These are phyloP conservation scores for Solea senegalensis DNA, from an alignment of 2,113 vertebrate genomes.

Conservation along the genomic window DNA sequence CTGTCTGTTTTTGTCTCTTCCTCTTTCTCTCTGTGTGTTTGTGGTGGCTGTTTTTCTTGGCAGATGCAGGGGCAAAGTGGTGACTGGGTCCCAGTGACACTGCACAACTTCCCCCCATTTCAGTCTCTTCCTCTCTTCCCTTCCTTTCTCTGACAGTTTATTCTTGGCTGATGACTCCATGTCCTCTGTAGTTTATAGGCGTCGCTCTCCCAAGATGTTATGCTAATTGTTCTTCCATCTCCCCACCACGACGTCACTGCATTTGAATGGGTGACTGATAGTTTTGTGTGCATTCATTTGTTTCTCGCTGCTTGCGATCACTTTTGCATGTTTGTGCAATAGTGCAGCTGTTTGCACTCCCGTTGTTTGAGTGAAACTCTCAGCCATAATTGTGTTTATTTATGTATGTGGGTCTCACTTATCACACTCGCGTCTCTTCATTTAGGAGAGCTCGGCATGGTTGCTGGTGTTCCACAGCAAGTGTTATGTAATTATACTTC, in stretches of 20 bases:
- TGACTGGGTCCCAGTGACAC: conserved; percentile 64
- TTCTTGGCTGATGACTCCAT: conserved; percentile 60
- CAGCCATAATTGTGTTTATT: conserved; percentile 23
- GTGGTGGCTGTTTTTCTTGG: conserved; percentile 66
- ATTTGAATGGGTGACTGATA: conserved; percentile 52
- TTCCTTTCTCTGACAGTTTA: conserved; percentile 48
- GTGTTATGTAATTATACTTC: conserved; percentile 75
- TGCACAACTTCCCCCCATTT: conserved; percentile 57
- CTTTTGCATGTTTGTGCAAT: conserved; percentile 31
- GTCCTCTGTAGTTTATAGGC: conserved; percentile 60
- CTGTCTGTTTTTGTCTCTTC: conserved; percentile 4
- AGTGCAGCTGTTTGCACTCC: conserved; percentile 4
- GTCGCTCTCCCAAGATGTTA: conserved; percentile 59
- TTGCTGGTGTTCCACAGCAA: conserved; percentile 41
- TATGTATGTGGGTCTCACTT: conserved; percentile 14
- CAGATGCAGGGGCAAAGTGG: conserved; percentile 27
- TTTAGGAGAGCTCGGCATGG: conserved; percentile 42
- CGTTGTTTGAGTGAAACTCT: conserved; percentile 10
- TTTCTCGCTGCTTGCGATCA: conserved; percentile 2
- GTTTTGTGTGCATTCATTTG: conserved; percentile 14
- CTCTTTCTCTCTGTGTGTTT: conserved; percentile 34
- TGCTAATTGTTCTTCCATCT: conserved; percentile 69
- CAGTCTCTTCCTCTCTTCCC: conserved; percentile 20
- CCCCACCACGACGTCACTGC: conserved; percentile 54
- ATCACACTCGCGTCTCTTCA: conserved; percentile 29